Evolutionary conservation across 2,888 invertebrate species (phyloP).

Genomic region (Drosophila nr. perissopoda): DNA sequence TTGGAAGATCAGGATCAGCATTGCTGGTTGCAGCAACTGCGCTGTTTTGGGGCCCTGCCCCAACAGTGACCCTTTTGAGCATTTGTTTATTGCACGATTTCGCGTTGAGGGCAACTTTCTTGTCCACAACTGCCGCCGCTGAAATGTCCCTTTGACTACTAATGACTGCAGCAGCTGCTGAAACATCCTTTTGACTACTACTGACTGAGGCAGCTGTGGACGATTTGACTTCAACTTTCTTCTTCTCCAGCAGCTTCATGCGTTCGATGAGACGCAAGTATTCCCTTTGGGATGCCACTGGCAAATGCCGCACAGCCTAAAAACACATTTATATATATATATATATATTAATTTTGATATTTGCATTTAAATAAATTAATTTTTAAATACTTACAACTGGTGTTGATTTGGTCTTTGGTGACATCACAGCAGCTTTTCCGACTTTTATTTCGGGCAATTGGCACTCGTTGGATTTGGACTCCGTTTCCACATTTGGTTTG

Average conservation of each 20-base stretch:
- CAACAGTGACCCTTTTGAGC: background rate
- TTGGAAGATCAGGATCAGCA: constrained; percentile 11
- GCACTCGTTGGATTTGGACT: constrained; percentile 6
- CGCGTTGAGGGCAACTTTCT: background rate
- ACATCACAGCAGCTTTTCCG: background rate
- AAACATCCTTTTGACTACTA: background rate
- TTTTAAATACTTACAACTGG: constrained; percentile 73
- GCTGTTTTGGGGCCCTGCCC: constrained; percentile 2
- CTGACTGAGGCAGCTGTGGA: background rate
- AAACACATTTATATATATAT: background rate
- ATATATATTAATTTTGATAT: background rate
- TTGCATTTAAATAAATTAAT: background rate
- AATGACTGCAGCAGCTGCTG: background rate
- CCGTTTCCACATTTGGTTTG: constrained; percentile 7
- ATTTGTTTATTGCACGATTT: constrained; percentile 7
- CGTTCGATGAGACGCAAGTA: constrained; percentile 83
- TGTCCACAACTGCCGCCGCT: background rate
- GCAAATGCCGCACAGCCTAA: constrained; percentile 84
- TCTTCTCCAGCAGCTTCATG: constrained; percentile 83
- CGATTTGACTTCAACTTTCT: constrained; percentile 29
- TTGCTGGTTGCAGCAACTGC: background rate
- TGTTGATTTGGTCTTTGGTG: constrained; percentile 51
- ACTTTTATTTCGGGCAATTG: background rate
- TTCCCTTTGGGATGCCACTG: constrained; percentile 83
- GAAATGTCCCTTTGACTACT: too few relatives aligned